Base-by-base conservation (phyloP, 92 coral and sea anemone genomes). In the Zoanthus sansibaricus region DNA sequence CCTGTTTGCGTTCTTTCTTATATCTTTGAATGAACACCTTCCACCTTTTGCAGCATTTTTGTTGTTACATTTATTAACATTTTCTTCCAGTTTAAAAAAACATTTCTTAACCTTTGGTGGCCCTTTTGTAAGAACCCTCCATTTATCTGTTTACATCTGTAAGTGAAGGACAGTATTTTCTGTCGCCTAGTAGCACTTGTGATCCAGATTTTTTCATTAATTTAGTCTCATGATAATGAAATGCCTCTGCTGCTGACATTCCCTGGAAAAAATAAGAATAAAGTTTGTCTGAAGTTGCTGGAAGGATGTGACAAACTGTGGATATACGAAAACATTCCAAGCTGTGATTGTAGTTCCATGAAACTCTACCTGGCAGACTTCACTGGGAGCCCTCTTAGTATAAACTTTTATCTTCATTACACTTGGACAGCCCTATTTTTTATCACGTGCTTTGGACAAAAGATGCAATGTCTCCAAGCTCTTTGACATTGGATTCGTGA, bases 331-430 rank as follows among this genome's bases (percentile, higher is more conserved):
- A 84, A 33, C 84, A 84, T 42, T 84, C 64, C 3, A 82, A 83
- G 64, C 91, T 88, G 56, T 88, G 91, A 68, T 87, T 87, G 32
- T 87, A 87, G 66, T 68, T 88, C 91, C 91, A 88, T 88, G 88
- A 88, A 13, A 88, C 33, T 78, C 72, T 3, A 89, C 83, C 46
- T 90, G 85, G 82, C 93, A 90, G 9, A 72, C 30, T n/a, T 87
- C 18, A 8, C 47, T 71, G 5, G 44, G 12, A 10, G 76, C 14
- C 21, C 31, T 76, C 31, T 56, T n/a, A 11, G 89, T 70, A 9
- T 46, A 73, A 14, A 86, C 78, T 15, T 77, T 76, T 10, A 75
- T 51, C 10, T 30, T 86, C 69, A 86, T 82, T 58, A 48, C 52
- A 48, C 52, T 48, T 48, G 52, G 52, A 48, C 52, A 48, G 52